Conservation (phyloP, 2,797 vertebrate species). For the Alcedo quadribrachys region DNA sequence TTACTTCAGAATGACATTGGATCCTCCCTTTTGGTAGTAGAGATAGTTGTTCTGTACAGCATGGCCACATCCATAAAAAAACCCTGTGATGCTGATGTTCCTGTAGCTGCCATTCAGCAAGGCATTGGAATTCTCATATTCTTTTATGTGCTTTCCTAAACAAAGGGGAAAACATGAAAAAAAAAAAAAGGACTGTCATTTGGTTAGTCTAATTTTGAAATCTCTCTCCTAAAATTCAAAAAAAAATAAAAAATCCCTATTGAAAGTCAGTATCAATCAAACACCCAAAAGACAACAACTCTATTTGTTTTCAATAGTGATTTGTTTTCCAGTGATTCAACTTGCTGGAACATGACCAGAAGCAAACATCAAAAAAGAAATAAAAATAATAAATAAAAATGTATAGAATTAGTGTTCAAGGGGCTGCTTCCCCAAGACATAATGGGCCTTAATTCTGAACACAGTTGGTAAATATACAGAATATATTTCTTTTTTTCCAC, state of each 20-base stretch:
- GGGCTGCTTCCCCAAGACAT: not conserved
- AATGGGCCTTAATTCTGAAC: not conserved
- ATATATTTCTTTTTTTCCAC: not conserved
- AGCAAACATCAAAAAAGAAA: not conserved
- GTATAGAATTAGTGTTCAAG: not conserved
- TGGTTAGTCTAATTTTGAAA: not conserved
- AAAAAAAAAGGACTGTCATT: not conserved
- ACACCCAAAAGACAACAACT: not conserved
- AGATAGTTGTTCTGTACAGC: constrained; percentile 87
- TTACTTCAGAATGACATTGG: constrained; percentile 88
- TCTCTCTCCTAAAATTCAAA: not conserved
- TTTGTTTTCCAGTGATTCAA: not conserved
- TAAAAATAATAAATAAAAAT: not conserved
- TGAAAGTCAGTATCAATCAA: not conserved
- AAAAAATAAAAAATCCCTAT: not conserved
- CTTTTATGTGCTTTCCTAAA: constrained; percentile 87
- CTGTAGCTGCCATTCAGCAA: constrained; percentile 84
- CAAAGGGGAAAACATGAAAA: not conserved
- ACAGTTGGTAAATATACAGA: not conserved
- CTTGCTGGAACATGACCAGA: not conserved
- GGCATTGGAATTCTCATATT: constrained; percentile 84
- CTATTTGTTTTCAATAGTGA: not conserved
- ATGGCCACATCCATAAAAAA: constrained; percentile 93
- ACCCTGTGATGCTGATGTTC: constrained; percentile 82
- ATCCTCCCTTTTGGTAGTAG: constrained; percentile 92